Base-by-base conservation (phyloP, 2,888 invertebrate genomes). In the Drosophila histrio region DNA sequence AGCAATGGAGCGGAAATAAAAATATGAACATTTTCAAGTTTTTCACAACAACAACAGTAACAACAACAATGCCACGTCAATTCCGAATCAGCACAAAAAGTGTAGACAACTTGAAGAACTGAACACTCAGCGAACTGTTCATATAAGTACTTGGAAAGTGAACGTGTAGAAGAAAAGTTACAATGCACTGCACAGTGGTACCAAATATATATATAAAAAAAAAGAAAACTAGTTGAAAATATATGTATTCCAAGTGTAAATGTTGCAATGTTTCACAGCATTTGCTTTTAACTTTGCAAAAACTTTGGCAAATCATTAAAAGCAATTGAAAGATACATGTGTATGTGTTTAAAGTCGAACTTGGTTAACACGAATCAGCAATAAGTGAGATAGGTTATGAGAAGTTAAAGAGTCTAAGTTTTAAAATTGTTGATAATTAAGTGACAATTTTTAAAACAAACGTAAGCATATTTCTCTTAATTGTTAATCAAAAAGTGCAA, bases 1-100 rank as follows among this genome's bases (percentile, higher is more conserved):
- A 58, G 83, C 77, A 86, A 86, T 80, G 87, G 64, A 80, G 67
- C 62, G 68, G 54, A 72, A 72, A 66, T 47, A 62, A 62, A 70
- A 67, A 65, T 62, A 62, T 65, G 60, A 66, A 44, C 50, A 71
- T 57, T 64, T 61, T 41, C 26, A 39, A 58, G 44, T 46, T 62
- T 17, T 17, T 44, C 49, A 36, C 49, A 59, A 50, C 43, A 66
- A 34, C 34, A 46, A 17, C 15, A 50, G 9, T 15, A 26, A 21
- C 6, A 41, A 26, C n/a, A 38, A 4, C 3, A 43, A 17, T 19
- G 3, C 13, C 2, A 30, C 8, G 43, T 46, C 30, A 7, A 17
- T 30, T 28, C 44, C 11, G 3, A 39, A 43, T 30, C 32, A 58
- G 11, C 38, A 53, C 50, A 47, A 32, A 68, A 61, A 24, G 56